These are phyloP conservation scores for Lysiphlebus fabarum DNA, from an alignment of 1,140 invertebrate genomes.

Conservation along the genomic window DNA sequence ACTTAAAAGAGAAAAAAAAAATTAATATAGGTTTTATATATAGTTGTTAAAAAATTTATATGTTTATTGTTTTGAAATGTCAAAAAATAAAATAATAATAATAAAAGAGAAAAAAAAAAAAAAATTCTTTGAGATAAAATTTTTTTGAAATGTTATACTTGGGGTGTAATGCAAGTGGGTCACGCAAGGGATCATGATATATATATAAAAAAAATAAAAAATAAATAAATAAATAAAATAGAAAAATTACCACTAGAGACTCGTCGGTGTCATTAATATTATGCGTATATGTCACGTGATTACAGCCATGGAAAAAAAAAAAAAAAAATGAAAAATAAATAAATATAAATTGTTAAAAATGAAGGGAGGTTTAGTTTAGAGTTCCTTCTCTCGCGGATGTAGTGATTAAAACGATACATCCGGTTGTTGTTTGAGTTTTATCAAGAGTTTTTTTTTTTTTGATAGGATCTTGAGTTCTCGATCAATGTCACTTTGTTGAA, in stretches of 20 bases:
- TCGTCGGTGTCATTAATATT: not conserved
- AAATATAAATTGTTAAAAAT: too few species aligned
- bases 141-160: too few species aligned
- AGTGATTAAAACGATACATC: conserved; percentile 51
- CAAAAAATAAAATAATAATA: too few species aligned
- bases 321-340: conserved; percentile 1
- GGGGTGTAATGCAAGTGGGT: conserved; percentile 21
- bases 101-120: too few species aligned
- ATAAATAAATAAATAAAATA: not conserved
- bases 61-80: too few species aligned
- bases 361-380: conserved; percentile 21
- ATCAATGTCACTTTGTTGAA: conserved; percentile 40
- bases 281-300: conserved; percentile 4
- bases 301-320: conserved; percentile 17
- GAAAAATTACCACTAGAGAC: not conserved
- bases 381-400: conserved; percentile 39
- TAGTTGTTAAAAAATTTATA: too few species aligned
- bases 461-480: conserved; percentile 44
- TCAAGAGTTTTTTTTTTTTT: conserved; percentile 29
- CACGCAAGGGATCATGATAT: conserved; percentile 20
- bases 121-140: too few species aligned
- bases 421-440: conserved; percentile 37
- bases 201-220: too few species aligned
- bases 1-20: too few species aligned
- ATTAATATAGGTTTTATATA: too few species aligned